Base-by-base conservation (phyloP, 2,888 invertebrate genomes). In the Pharmacophagus antenor region DNA sequence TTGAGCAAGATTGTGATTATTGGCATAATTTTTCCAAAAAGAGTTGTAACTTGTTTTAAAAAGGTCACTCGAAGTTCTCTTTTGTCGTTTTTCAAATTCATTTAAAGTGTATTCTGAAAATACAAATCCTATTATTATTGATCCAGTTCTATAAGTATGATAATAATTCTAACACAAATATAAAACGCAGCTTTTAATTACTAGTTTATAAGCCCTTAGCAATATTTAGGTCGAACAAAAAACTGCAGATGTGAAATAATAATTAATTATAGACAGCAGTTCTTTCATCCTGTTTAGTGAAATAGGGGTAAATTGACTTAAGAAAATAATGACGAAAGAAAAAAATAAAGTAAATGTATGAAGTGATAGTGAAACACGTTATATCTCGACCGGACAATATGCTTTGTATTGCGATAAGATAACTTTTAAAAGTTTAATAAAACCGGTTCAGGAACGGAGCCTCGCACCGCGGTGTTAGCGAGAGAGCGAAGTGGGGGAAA, bases 381-480 rank as follows among this genome's bases (percentile, higher is more conserved):
- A 10, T 31, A 31, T 10, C 12, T 31, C 10, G 2, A 6, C 52
- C 15, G n/a, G 15, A 22, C 41, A 10, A 17, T 17, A 6, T 17
- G 17, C n/a, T 42, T 42, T 42, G 42, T 42, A 17, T 17, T 42
- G 17, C 17, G 42, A 17, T 17, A 42, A 15, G 17, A 42, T 42
- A 17, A 53, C 10, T 53, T 42, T 42, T 10, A 44, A 25, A 49
- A 18, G 44, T 56, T 46, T 23, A 31, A 37, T 42, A 63, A 68
- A 70, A 70, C 59, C 64, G 69, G 70, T 70, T 69, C 70, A 65
- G 63, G 61, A 54, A 65, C 69, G 72, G 72, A 71, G 72, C 62
- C 72, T 69, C 70, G 63, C 66, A 65, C 62, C 65, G 67, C 65
- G 69, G 60, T 70, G 69, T 20, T 25, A 15, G 41, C 18, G 67